Evolutionary conservation across 1,140 invertebrate species (phyloP).

Genomic region (Berghia stephanieae): DNA sequence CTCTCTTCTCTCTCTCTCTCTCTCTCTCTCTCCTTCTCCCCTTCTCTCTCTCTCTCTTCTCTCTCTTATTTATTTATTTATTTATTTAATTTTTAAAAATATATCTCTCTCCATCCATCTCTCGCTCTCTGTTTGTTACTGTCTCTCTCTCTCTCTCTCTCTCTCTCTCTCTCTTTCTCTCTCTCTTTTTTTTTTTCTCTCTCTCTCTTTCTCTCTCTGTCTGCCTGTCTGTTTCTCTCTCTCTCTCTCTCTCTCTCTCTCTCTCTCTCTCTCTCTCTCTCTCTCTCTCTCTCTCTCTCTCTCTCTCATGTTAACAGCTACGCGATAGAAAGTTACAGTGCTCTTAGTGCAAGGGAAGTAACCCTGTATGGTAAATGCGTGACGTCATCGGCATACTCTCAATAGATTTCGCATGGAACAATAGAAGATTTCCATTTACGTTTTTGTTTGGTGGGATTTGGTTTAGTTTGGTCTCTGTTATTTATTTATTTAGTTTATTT

Average conservation of each 20-base stretch:
- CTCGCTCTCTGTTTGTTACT: too few species aligned
- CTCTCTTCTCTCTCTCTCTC: background rate
- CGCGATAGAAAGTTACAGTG: too few species aligned
- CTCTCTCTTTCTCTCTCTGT: conserved; percentile 21
- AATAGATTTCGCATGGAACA: background rate
- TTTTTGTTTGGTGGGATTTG: background rate
- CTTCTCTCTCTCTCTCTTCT: too few species aligned
- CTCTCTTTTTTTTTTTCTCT: conserved; percentile 12
- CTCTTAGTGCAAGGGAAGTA: too few species aligned
- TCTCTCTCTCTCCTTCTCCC: too few species aligned
- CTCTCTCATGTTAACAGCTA: too few species aligned
- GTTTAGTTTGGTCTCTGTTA: background rate
- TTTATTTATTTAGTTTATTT: background rate
- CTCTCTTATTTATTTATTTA: too few species aligned
- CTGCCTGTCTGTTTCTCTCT: too few species aligned
- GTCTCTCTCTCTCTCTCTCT: too few species aligned
- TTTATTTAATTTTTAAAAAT: too few species aligned
- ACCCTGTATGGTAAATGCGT: too few species aligned
- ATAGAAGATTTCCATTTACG: background rate
- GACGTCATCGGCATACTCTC: background rate
- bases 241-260: conserved; percentile 11
- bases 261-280: conserved; percentile 41
- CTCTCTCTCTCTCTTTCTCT: background rate
- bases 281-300: conserved; percentile 1
- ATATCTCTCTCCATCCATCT: too few species aligned